Evolutionary conservation across 2,797 vertebrate species (phyloP).

Genomic region (Acropternis orthonyx): DNA sequence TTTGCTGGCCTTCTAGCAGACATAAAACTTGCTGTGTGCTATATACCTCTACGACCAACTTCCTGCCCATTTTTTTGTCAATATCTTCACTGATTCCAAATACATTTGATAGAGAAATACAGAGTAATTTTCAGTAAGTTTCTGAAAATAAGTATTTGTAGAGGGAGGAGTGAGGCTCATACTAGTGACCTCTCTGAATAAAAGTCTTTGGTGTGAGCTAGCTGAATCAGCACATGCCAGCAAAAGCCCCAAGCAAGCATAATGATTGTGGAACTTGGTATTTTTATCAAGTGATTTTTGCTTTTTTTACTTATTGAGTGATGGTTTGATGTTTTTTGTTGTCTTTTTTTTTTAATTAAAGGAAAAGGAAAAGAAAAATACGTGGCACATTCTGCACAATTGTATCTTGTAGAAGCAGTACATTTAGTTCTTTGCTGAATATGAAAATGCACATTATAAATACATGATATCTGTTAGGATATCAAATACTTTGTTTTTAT

Average conservation of each 20-base stretch:
- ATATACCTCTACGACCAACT: neutral
- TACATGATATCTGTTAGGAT: neutral
- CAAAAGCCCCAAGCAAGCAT: neutral
- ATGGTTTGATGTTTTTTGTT: neutral
- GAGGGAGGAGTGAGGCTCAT: neutral
- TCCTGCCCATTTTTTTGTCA: neutral
- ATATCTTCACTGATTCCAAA: neutral
- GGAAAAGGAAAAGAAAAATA: neutral
- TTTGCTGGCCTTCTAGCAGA: neutral
- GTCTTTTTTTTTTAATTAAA: neutral
- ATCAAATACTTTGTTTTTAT: neutral
- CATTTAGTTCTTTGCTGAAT: neutral
- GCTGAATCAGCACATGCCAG: neutral
- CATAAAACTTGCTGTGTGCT: neutral
- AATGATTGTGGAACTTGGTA: neutral
- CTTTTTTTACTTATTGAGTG: neutral
- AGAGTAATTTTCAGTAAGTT: neutral
- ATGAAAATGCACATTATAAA: neutral
- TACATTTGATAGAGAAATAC: neutral
- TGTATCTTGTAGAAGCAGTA: neutral
- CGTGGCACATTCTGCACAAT: neutral
- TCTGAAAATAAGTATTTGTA: neutral
- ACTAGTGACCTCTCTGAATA: neutral
- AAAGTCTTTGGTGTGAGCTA: neutral
- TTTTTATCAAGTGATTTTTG: neutral